Conservation (phyloP, 1,140 invertebrate genomes). For the Adelges cooleyi region DNA sequence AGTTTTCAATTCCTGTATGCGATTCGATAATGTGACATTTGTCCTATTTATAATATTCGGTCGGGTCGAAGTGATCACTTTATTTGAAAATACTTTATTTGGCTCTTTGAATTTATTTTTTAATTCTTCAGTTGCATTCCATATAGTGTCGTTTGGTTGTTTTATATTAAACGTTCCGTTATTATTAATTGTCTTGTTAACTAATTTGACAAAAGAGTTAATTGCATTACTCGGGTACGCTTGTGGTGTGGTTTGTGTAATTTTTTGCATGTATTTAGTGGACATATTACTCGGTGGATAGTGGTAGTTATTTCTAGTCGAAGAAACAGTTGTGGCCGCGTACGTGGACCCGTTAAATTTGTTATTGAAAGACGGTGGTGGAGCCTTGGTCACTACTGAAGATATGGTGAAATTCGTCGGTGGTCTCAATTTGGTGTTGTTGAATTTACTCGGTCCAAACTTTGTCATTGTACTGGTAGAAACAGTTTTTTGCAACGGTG, state of each 20-base stretch:
- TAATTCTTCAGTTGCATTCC: background rate
- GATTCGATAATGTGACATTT: slow-evolving; percentile 18
- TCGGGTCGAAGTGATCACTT: background rate
- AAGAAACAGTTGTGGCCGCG: background rate
- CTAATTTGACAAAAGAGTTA: background rate
- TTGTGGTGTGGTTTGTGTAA: slow-evolving; percentile 8
- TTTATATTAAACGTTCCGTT: background rate
- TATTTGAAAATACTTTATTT: background rate
- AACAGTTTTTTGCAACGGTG: background rate
- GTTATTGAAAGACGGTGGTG: background rate
- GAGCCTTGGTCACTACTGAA: background rate
- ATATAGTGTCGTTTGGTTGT: background rate
- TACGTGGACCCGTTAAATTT: background rate
- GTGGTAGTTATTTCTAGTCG: slow-evolving; percentile 1
- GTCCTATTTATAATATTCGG: slow-evolving; percentile 6
- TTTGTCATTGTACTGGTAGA: background rate
- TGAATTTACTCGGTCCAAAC: slow-evolving; percentile 10
- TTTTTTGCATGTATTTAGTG: slow-evolving; percentile 17
- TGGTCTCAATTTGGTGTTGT: background rate
- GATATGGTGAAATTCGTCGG: background rate
- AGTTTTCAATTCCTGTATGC: slow-evolving; percentile 6
- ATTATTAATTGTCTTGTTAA: background rate
- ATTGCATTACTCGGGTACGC: background rate
- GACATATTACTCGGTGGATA: slow-evolving; percentile 24
- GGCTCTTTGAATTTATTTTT: slow-evolving; percentile 8